Conservation (phyloP, 2,797 vertebrate genomes). For the Propithecus deckenii region DNA sequence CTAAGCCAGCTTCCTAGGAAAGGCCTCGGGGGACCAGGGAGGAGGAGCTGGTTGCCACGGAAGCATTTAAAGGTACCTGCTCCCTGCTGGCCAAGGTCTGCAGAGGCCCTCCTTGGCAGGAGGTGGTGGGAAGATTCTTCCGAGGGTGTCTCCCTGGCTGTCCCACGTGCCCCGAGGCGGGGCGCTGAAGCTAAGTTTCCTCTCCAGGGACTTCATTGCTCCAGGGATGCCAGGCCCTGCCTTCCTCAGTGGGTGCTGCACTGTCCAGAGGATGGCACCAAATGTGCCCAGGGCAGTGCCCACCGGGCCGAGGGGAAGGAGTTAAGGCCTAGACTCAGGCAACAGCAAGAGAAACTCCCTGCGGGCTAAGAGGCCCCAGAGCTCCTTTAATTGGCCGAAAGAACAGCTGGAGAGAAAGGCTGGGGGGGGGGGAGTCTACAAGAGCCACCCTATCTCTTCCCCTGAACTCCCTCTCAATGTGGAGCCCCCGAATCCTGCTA, state of each 20-base stretch:
- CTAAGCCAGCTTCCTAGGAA: constrained; percentile 43
- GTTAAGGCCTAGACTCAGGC: constrained; percentile 58
- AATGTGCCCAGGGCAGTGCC: background rate
- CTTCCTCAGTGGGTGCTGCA: background rate
- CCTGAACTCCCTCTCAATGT: background rate
- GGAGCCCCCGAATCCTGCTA: background rate
- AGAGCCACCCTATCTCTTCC: background rate
- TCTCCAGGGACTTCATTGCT: constrained; percentile 11
- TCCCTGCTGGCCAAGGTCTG: constrained; percentile 26
- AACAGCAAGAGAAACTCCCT: constrained; percentile 23
- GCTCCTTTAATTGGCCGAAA: constrained; percentile 54
- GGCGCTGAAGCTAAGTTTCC: constrained; percentile 36
- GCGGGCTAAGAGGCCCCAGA: constrained; percentile 7
- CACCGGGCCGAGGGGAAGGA: constrained; percentile 50
- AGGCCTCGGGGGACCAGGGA: constrained; percentile 26
- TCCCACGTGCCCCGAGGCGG: background rate
- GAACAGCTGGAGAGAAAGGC: constrained; percentile 50
- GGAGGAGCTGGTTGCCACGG: constrained; percentile 71
- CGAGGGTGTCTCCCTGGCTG: constrained; percentile 3
- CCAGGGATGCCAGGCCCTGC: background rate
- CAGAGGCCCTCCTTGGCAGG: constrained; percentile 32
- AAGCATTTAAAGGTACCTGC: constrained; percentile 79
- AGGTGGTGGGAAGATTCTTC: constrained; percentile 18
- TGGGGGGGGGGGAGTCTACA: no score
- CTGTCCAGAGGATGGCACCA: background rate